These are phyloP conservation scores for Diuraphis noxia DNA, from an alignment of 1,140 invertebrate species.

Conservation along the genomic window DNA sequence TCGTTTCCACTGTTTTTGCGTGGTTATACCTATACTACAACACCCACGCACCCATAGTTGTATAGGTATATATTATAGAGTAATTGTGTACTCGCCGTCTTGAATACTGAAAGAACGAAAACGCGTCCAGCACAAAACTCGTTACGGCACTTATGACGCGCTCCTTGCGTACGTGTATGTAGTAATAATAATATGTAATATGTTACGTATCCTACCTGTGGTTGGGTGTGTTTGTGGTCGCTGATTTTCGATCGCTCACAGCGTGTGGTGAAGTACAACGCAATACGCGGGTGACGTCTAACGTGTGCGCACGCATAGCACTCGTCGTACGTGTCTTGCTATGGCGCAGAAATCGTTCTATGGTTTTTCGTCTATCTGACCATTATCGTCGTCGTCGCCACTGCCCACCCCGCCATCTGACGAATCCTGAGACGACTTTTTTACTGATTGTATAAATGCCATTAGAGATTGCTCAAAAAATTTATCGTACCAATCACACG, in stretches of 20 bases:
- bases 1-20: not conserved
- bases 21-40: not conserved
- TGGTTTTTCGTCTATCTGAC: not conserved
- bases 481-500: not conserved
- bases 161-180: not conserved
- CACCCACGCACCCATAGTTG: not conserved
- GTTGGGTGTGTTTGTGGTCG: not conserved
- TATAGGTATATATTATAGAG: not conserved
- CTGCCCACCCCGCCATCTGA: not conserved
- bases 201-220: not conserved
- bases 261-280: not conserved
- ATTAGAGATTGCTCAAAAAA: not conserved
- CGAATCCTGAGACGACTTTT: not conserved
- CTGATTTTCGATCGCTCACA: not conserved
- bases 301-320: not conserved
- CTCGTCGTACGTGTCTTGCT: not conserved
- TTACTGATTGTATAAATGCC: not conserved
- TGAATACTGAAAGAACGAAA: slow-evolving; percentile 40
- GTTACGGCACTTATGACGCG: not conserved
- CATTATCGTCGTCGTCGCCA: not conserved
- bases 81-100: not conserved
- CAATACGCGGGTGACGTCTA: no score
- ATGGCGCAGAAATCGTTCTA: not conserved
- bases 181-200: not conserved
- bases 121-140: not conserved